A percentile compares a stretch with the other conserved stretches of the same genome.
Conservation (phyloP, 2,113 vertebrate genomes). For the Bucco capensis region DNA sequence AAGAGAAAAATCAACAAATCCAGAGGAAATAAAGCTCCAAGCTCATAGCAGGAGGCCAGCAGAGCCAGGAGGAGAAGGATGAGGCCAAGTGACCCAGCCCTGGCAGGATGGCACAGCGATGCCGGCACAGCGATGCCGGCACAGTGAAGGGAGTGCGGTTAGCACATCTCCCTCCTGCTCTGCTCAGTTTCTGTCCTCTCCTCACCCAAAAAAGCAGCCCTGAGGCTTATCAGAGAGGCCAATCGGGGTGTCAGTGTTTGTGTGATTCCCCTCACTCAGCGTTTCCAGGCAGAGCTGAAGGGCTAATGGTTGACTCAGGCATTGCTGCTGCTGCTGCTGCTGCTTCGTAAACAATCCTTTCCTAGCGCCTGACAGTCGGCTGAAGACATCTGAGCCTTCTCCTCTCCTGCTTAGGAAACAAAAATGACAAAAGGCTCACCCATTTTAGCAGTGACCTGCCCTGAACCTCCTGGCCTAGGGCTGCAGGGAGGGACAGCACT, state of each 20-base stretch:
- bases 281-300: slow-evolving; percentile 42
- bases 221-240: slow-evolving; percentile 30
- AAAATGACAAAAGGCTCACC: background rate
- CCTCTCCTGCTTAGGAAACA: background rate
- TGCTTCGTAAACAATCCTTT: slow-evolving; percentile 9
- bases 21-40: background rate
- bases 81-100: background rate
- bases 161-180: background rate
- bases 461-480: background rate
- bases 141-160: background rate
- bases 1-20: background rate
- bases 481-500: background rate
- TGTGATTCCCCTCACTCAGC: slow-evolving; percentile 65
- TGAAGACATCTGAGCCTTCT: background rate
- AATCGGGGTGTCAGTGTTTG: slow-evolving; percentile 35
- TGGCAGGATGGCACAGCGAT: accelerated
- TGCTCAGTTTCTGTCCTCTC: slow-evolving; percentile 8
- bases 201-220: background rate
- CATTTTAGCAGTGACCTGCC: background rate
- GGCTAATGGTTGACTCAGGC: slow-evolving; percentile 33
- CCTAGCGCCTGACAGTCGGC: background rate
- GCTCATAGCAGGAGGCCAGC: background rate
- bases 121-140: background rate
- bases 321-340: too few relatives aligned
- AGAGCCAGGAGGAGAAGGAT: background rate